Base-by-base conservation (phyloP, 2,888 invertebrate genomes). In the Agrilus mali region DNA sequence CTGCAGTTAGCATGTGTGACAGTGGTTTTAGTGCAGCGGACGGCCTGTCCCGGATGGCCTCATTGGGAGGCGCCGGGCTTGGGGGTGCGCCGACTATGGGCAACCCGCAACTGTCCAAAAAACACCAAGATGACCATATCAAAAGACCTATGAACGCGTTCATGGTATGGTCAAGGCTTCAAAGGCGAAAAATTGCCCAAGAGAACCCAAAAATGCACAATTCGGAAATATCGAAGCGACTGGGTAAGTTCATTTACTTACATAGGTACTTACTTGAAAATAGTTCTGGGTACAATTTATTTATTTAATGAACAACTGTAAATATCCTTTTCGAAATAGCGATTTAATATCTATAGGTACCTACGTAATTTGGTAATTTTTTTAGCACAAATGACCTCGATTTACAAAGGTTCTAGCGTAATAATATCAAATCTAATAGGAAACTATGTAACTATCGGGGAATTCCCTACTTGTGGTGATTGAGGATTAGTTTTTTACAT, bases 151-250 rank as follows among this genome's bases (percentile, higher is more conserved):
- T 96, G 95, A 96, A 96, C 68, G 95, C 95, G 1, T 95, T 95
- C 69, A 95, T 96, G 95, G 95, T 95, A 39, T 95, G 95, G 94
- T 93, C 93, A 10, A 70, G 95, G 47, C 73, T 90, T 42, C 94
- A 94, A 65, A 70, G 95, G 54, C 72, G 93, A 58, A 94, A 94
- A 71, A 96, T 96, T 57, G 94, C 95, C 0, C 93, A 94, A 68
- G 95, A 95, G 59, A 95, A 96, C 66, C 95, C 95, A 1, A 95
- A 96, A 73, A 95, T 95, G 95, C 95, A 95, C 69, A 95, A 95
- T 66, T 92, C 92, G 0, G 95, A 95, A 69, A 95, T 96, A 54
- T 90, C 89, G 7, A 95, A 95, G 66, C 71, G 93, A 65, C 75
- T 95, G 53, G 89, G 88, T 86, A 55, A 78, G 83, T 70, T 6